Evolutionary conservation across 2,797 vertebrate species (phyloP).

Genomic region (Hybognathus amarus): DNA sequence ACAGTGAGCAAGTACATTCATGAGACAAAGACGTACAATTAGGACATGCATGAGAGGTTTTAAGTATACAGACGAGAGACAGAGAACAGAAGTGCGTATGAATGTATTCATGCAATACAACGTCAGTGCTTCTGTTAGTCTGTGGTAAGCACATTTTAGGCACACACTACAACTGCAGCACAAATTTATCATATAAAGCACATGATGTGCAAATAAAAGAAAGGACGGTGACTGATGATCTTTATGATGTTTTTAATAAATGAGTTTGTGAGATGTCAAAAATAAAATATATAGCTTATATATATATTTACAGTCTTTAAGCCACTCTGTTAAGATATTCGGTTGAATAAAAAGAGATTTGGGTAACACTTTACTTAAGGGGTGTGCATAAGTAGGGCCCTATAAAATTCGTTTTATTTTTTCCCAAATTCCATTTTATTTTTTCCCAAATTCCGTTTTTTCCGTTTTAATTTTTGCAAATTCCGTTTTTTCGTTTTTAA

Average conservation of each 20-base stretch:
- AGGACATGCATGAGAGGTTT: slow-evolving; percentile 64
- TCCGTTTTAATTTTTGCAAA: too few species aligned
- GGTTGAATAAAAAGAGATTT: neutral
- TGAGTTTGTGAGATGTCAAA: slow-evolving; percentile 14
- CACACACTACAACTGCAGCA: slow-evolving; percentile 11
- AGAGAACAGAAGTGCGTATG: slow-evolving; percentile 48
- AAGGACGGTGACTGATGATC: neutral
- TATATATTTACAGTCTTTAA: neutral
- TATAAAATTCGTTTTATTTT: too few species aligned
- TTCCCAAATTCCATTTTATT: too few species aligned
- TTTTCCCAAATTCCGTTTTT: too few species aligned
- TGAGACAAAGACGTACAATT: slow-evolving; percentile 73
- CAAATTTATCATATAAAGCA: neutral
- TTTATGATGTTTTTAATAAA: neutral
- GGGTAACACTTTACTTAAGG: too few species aligned
- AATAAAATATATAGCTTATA: neutral
- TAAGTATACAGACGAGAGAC: slow-evolving; percentile 48
- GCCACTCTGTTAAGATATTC: neutral
- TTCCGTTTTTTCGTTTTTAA: too few species aligned
- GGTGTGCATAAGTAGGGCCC: too few species aligned
- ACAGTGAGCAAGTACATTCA: slow-evolving; percentile 33
- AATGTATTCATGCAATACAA: slow-evolving; percentile 75
- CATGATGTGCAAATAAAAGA: slow-evolving; percentile 11
- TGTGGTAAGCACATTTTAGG: slow-evolving; percentile 41
- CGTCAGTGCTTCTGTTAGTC: slow-evolving; percentile 74